Conservation (phyloP, 2,888 invertebrate species). For the Gasteruption jaculator region DNA sequence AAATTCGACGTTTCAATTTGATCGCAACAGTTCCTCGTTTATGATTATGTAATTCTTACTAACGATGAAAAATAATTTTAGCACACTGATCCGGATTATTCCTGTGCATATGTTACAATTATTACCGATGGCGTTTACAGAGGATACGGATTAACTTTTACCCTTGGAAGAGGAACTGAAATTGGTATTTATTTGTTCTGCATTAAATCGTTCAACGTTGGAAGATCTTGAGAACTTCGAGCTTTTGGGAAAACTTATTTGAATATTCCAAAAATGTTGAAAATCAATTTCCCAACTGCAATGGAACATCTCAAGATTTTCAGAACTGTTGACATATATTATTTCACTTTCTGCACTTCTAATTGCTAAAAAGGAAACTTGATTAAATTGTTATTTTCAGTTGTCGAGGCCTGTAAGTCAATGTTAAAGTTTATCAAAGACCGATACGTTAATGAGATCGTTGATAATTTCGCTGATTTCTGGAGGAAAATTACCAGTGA, state of each 20-base stretch:
- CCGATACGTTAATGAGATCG: slow-evolving; percentile 67
- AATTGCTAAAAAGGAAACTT: too few species aligned
- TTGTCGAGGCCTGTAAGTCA: slow-evolving; percentile 71
- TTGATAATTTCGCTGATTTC: slow-evolving; percentile 70
- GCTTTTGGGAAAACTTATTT: too few species aligned
- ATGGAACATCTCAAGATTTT: too few species aligned
- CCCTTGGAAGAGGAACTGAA: slow-evolving; percentile 85
- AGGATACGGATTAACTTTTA: slow-evolving; percentile 84
- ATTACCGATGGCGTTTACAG: slow-evolving; percentile 60
- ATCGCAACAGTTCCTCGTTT: too few species aligned
- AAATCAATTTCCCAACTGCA: too few species aligned
- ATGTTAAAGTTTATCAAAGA: slow-evolving; percentile 69
- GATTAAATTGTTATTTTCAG: slow-evolving; percentile 54
- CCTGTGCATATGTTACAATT: slow-evolving; percentile 85
- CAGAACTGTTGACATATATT: too few species aligned
- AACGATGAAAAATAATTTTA: too few species aligned
- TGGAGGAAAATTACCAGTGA: slow-evolving; percentile 83
- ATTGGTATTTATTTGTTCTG: slow-evolving; percentile 54
- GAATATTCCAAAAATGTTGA: too few species aligned
- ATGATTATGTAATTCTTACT: too few species aligned
- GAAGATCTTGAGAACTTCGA: neutral
- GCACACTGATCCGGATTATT: slow-evolving; percentile 89
- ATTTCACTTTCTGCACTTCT: too few species aligned
- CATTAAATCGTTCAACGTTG: slow-evolving; percentile 4
- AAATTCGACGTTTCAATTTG: too few species aligned